These are phyloP conservation scores for Mizuhopecten yessoensis DNA, from an alignment of 1,140 invertebrate species.

Conservation along the genomic window DNA sequence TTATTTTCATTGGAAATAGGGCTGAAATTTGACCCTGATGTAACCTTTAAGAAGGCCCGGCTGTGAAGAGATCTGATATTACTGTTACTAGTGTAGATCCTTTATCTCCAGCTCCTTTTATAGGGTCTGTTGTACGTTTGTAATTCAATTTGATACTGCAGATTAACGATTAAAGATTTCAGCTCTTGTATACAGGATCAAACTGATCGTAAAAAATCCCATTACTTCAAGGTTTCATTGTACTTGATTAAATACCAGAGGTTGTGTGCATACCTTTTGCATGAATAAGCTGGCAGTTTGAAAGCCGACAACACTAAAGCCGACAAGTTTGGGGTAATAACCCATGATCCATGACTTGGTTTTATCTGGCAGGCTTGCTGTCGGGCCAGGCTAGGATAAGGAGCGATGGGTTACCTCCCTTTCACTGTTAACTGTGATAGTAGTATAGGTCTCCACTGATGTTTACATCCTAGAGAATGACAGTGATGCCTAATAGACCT, in stretches of 20 bases:
- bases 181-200: constrained; percentile 18
- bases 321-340: constrained; percentile 6
- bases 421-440: background rate
- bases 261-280: constrained; percentile 32
- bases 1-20: too few species aligned
- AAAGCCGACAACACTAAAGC: background rate
- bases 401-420: constrained; percentile 16
- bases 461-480: too few species aligned
- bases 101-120: background rate
- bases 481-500: too few species aligned
- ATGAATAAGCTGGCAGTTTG: constrained; percentile 16
- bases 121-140: background rate
- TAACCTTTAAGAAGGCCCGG: too few species aligned
- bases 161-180: constrained; percentile 24
- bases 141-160: constrained; percentile 26
- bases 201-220: background rate
- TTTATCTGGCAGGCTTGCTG: constrained; percentile 15
- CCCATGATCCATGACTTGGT: background rate
- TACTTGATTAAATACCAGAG: constrained; percentile 20
- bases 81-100: background rate
- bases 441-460: background rate
- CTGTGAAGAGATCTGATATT: too few species aligned
- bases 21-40: too few species aligned
- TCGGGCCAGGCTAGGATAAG: background rate
- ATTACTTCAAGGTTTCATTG: background rate